Conservation (phyloP, 2,797 vertebrate genomes). For the Pipistrellus kuhlii region DNA sequence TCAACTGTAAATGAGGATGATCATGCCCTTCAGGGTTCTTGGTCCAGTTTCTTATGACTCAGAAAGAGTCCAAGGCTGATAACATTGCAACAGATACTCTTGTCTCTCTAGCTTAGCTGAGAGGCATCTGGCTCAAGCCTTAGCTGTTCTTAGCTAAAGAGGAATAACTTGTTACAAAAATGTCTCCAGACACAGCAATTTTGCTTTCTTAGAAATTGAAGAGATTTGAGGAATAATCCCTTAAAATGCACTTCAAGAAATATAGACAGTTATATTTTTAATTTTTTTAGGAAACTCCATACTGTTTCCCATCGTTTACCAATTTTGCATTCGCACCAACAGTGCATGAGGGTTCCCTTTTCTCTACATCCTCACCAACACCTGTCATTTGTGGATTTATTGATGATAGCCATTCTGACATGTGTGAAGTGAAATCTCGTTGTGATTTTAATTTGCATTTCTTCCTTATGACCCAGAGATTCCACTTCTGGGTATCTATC, state of each 20-base stretch:
- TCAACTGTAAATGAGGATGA: background rate
- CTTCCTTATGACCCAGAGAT: background rate
- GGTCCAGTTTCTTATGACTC: background rate
- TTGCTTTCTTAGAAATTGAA: slow-evolving; percentile 30
- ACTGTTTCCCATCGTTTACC: background rate
- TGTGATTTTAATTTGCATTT: background rate
- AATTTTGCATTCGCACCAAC: background rate
- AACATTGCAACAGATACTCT: background rate
- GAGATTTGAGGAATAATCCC: background rate
- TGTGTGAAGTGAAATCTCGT: background rate
- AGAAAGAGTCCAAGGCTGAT: background rate
- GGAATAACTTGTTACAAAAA: background rate
- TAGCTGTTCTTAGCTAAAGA: background rate
- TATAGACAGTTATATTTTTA: background rate
- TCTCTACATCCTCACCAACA: background rate
- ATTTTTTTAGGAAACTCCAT: background rate
- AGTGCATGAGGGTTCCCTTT: background rate
- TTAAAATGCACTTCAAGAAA: slow-evolving; percentile 46
- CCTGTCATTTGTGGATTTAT: background rate
- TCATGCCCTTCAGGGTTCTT: background rate
- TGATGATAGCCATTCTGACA: background rate
- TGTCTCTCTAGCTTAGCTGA: background rate
- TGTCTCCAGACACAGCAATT: background rate
- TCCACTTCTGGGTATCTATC: background rate
- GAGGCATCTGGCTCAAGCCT: background rate